Percentiles rank a stretch among this genome's conserved stretches.
These are phyloP conservation scores for Venustaconcha ellipsiformis DNA, from an alignment of 1,140 invertebrate genomes.

Conservation along the genomic window DNA sequence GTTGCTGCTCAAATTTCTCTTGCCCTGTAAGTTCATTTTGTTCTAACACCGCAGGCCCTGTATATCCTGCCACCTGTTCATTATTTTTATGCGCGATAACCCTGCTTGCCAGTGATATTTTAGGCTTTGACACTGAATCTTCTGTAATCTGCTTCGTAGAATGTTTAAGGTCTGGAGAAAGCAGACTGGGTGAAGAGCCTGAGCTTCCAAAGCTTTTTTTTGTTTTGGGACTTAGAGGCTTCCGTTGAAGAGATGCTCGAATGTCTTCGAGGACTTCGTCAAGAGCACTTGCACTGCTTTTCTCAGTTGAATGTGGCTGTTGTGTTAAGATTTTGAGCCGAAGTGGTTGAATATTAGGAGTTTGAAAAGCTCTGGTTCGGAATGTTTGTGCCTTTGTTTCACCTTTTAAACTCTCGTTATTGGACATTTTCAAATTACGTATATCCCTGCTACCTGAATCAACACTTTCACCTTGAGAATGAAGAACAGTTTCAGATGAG, in stretches of 20 bases:
- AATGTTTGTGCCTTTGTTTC: background rate
- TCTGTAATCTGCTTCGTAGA: background rate
- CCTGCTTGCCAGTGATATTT: too few species aligned
- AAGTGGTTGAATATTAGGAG: conserved; percentile 57
- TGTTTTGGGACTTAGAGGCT: conserved; percentile 51
- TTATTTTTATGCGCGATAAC: background rate
- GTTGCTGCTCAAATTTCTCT: conserved; percentile 3
- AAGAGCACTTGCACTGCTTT: conserved; percentile 51
- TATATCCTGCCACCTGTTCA: background rate
- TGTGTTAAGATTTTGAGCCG: conserved; percentile 37
- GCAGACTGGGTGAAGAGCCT: conserved; percentile 28
- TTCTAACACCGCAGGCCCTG: background rate
- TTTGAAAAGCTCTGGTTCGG: conserved; percentile 35
- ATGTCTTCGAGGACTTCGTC: conserved; percentile 64
- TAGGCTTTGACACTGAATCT: background rate
- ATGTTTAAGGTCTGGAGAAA: conserved; percentile 36
- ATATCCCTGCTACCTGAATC: background rate
- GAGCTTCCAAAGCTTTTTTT: conserved; percentile 32
- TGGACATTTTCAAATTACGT: too few species aligned
- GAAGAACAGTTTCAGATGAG: conserved; percentile 5
- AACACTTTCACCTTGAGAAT: background rate
- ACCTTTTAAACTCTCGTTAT: too few species aligned
- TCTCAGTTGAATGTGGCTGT: conserved; percentile 11
- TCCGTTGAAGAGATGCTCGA: conserved; percentile 51
- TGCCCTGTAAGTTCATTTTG: conserved; percentile 18